Evolutionary conservation across 2,797 vertebrate species (phyloP).

Genomic region (Chaenodraco wilsoni): DNA sequence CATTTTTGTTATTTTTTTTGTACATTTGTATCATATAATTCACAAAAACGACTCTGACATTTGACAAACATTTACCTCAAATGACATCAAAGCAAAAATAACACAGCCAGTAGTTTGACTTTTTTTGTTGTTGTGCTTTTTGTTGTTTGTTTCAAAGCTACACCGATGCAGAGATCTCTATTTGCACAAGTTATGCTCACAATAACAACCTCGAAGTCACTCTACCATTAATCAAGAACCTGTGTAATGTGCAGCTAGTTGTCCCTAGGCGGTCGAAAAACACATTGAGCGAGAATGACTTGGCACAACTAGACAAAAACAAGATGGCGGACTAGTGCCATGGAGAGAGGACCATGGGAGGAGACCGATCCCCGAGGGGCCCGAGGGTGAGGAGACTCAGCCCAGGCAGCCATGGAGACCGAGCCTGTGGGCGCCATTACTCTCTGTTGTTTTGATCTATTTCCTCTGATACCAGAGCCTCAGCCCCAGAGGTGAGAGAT

Average conservation of each 20-base stretch:
- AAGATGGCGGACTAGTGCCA: conserved; percentile 70
- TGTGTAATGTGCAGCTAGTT: conserved; percentile 52
- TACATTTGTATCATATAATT: conserved; percentile 82
- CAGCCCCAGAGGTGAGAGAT: conserved; percentile 14
- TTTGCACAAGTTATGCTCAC: conserved; percentile 59
- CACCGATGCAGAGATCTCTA: conserved; percentile 58
- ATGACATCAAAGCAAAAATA: conserved; percentile 81
- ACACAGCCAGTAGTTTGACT: conserved; percentile 70
- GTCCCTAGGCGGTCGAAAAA: conserved; percentile 42
- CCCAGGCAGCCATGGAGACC: conserved; percentile 68
- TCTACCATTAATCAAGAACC: conserved; percentile 36
- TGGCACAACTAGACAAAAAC: conserved; percentile 75
- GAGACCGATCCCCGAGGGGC: conserved; percentile 65
- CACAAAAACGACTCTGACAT: conserved; percentile 85
- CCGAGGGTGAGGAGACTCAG: conserved; percentile 52
- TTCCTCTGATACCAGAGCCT: conserved; percentile 44
- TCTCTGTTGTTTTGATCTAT: conserved; percentile 61
- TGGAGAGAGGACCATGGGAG: conserved; percentile 70
- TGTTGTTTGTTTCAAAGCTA: conserved; percentile 71
- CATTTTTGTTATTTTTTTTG: conserved; percentile 71
- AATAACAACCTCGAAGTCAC: conserved; percentile 45
- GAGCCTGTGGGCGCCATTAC: conserved; percentile 51
- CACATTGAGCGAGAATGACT: conserved; percentile 64
- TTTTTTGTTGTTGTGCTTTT: conserved; percentile 79
- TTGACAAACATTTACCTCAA: conserved; percentile 86